Evolutionary conservation across 2,113 vertebrate species (phyloP).

Genomic region (Sapajus apella): DNA sequence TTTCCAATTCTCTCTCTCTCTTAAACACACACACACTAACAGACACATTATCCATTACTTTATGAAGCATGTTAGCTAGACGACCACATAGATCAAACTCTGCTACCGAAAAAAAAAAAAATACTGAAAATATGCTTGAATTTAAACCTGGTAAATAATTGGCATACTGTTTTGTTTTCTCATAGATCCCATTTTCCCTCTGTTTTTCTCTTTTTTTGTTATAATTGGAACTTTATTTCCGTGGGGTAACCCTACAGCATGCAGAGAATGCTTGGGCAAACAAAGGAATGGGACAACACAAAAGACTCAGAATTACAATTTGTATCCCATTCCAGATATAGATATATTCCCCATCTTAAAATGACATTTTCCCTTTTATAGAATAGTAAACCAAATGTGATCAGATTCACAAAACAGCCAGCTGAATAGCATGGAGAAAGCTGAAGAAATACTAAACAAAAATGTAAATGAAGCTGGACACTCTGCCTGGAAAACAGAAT

Average conservation of each 20-base stretch:
- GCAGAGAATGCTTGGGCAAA: background rate
- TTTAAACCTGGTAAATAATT: background rate
- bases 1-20: background rate
- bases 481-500: conserved; percentile 77
- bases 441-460: conserved; percentile 51
- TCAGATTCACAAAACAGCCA: background rate
- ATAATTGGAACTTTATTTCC: background rate
- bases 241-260: no score
- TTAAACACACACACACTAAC: background rate
- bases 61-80: background rate
- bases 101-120: background rate
- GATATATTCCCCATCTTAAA: background rate
- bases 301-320: background rate
- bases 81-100: background rate
- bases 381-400: background rate
- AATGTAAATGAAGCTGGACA: conserved; percentile 66
- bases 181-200: background rate
- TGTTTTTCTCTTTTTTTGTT: background rate
- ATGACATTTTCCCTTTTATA: background rate
- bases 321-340: background rate
- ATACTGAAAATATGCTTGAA: background rate
- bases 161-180: background rate
- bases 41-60: background rate
- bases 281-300: background rate
- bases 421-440: background rate